These are phyloP conservation scores for Trichechus manatus DNA, from an alignment of 2,113 vertebrate genomes.

Conservation along the genomic window DNA sequence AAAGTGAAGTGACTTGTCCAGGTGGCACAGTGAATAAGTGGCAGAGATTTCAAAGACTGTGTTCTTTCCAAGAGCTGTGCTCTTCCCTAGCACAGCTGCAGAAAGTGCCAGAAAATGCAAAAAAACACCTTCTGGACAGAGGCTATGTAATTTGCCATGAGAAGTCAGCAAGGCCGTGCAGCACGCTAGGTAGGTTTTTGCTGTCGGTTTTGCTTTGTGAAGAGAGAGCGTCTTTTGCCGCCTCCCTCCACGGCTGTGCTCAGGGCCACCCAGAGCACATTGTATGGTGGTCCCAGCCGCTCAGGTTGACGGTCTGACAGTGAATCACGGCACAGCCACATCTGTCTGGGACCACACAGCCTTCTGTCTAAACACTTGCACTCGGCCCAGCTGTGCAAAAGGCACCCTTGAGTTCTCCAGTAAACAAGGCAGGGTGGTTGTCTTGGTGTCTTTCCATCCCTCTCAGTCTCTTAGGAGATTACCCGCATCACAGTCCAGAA, in stretches of 20 bases:
- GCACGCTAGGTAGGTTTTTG: background rate
- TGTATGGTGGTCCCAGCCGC: background rate
- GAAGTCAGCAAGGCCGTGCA: background rate
- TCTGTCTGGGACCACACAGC: constrained; percentile 78
- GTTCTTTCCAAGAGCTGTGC: background rate
- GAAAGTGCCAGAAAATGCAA: background rate
- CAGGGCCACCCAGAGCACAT: background rate
- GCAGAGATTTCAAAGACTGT: background rate
- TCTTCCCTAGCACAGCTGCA: background rate
- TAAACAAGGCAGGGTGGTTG: constrained; percentile 68
- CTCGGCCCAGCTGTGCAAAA: constrained; percentile 60
- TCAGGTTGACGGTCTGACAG: constrained; percentile 64
- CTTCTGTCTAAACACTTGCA: constrained; percentile 73
- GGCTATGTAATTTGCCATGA: background rate
- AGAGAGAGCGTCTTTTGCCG: background rate
- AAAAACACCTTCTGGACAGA: constrained; percentile 19
- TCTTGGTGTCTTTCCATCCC: constrained; percentile 66
- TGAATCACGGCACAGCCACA: background rate
- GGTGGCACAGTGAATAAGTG: background rate
- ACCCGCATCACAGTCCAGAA: constrained; percentile 31
- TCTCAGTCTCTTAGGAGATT: constrained; percentile 64
- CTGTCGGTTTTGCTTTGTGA: background rate
- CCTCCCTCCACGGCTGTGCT: background rate
- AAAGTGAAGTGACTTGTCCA: background rate
- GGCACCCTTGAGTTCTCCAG: background rate